Conservation (phyloP, 1,140 invertebrate genomes). For the Drosophila dunni region DNA sequence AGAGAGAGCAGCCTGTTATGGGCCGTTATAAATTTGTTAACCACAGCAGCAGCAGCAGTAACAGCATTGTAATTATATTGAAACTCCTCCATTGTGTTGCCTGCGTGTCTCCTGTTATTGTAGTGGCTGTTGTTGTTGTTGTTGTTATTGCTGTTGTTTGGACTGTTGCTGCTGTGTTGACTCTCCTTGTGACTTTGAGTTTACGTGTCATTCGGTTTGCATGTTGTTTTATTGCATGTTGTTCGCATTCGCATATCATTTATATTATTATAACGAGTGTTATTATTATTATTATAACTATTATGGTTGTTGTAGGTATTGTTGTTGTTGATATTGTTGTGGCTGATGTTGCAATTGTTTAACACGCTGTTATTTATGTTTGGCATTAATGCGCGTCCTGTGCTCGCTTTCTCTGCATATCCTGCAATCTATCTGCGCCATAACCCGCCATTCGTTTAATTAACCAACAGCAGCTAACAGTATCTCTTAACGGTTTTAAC, state of each 20-base stretch:
- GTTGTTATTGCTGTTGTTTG: slow-evolving; percentile 19
- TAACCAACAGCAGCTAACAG: slow-evolving; percentile 42
- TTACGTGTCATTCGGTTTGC: slow-evolving; percentile 51
- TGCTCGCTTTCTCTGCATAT: slow-evolving; percentile 14
- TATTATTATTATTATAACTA: slow-evolving; percentile 43
- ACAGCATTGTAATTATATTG: slow-evolving; percentile 74
- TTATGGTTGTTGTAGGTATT: not conserved
- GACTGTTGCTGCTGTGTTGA: slow-evolving; percentile 15
- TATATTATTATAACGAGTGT: slow-evolving; percentile 41
- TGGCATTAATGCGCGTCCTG: slow-evolving; percentile 57
- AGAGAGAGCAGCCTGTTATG: slow-evolving; percentile 46
- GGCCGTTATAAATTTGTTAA: slow-evolving; percentile 76
- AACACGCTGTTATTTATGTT: slow-evolving; percentile 67
- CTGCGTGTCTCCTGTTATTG: not conserved
- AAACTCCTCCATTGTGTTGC: slow-evolving; percentile 34
- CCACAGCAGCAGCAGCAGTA: slow-evolving; percentile 70
- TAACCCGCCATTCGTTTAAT: slow-evolving; percentile 34
- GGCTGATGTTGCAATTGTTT: slow-evolving; percentile 53
- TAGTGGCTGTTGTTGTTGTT: slow-evolving; percentile 8
- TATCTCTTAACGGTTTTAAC: slow-evolving; percentile 43
- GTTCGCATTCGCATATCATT: slow-evolving; percentile 70
- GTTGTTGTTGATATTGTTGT: slow-evolving; percentile 20
- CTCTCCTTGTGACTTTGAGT: slow-evolving; percentile 21
- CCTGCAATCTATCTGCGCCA: slow-evolving; percentile 16
- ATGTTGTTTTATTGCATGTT: slow-evolving; percentile 73